Base-by-base conservation (phyloP, 2,888 invertebrate species). In the Hemaris fuciformis region DNA sequence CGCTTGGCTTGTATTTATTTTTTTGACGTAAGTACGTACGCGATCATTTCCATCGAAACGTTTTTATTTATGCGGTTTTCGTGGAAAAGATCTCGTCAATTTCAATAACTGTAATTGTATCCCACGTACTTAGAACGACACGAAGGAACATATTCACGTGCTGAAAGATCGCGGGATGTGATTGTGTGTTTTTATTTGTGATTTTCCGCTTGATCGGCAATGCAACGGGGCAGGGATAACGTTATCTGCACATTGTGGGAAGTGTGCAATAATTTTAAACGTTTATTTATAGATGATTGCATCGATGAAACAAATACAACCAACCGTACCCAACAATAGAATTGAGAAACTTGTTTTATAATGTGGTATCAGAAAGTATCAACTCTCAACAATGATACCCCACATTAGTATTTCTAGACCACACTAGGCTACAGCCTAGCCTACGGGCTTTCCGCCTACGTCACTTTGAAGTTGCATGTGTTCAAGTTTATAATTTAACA, bases 91-190 rank as follows among this genome's bases (percentile, higher is more conserved):
- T 60, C 57, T 38, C 45, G 23, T 34, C 59, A 22, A 61, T 62
- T 62, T 64, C 48, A 38, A 61, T 41, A 25, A 41, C 4, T 61
- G 27, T 57, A 59, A 59, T 62, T 62, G 62, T 61, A 62, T 60
- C 34, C 38, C n/a, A 57, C 25, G 20, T 48, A 46, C 18, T 48
- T 22, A 23, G 46, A 46, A 59, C 48, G 34, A 38, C 25, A 58
- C 25, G 59, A 42, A 59, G 46, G 20, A 4, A 10, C 13, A 13
- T 59, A 38, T 57, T 23, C 38, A 48, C 31, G 27, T 53, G 53
- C 31, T 53, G 31, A 53, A 27, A 31, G 15, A 31, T 53, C 18
- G 31, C 18, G 53, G 25, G 38, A 48, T 46, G 22, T 41, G 57
- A 41, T 38, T 57, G 23, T 25, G 25, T 43, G 25, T 23, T 57